These are phyloP conservation scores for Pachliopta kotzebuea DNA, from an alignment of 2,888 invertebrate genomes.

Conservation along the genomic window DNA sequence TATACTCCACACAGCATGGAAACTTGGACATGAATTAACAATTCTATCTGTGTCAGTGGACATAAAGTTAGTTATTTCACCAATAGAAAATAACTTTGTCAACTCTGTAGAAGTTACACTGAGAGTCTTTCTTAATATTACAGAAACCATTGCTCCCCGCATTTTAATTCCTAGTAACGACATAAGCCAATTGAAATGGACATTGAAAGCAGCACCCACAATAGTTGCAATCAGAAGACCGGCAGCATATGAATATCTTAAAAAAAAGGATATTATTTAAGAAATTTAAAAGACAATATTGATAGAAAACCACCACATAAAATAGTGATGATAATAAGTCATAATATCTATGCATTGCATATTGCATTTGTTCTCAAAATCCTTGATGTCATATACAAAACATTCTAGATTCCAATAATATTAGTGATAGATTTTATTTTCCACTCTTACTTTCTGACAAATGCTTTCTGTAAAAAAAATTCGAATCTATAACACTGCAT, in stretches of 20 bases:
- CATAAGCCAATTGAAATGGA: constrained; percentile 95
- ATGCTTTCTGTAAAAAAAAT: no score
- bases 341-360: no score
- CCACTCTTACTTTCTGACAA: no score
- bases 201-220: constrained; percentile 85
- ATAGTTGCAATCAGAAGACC: constrained; percentile 74
- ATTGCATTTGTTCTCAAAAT: no score
- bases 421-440: no score
- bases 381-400: no score
- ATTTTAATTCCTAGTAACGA: constrained; percentile 92
- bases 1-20: constrained; percentile 98
- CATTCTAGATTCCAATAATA: no score
- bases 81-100: constrained; percentile 80
- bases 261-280: constrained; percentile 30
- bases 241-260: constrained; percentile 68
- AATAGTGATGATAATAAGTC: not conserved
- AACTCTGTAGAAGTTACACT: constrained; percentile 71
- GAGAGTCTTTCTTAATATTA: constrained; percentile 81
- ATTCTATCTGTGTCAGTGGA: constrained; percentile 97
- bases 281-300: not conserved
- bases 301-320: not conserved
- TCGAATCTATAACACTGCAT: no score
- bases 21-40: constrained; percentile 96
- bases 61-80: constrained; percentile 97
- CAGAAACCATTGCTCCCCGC: constrained; percentile 90